Percentiles rank a stretch among this genome's conserved stretches.
Evolutionary conservation across 2,888 invertebrate species (phyloP).

Genomic region (Hydrotaea cyrtoneurina): DNA sequence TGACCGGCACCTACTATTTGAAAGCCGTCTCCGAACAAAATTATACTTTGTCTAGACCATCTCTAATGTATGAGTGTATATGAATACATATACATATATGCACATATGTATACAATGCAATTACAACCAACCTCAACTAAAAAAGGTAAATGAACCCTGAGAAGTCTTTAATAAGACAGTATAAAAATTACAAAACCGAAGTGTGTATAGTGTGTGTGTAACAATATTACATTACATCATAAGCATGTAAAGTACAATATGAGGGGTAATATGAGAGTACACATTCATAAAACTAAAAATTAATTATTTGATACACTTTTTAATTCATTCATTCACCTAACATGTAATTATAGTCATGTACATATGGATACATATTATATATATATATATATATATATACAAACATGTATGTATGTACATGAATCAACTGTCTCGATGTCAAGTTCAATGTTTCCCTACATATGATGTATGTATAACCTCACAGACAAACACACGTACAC

Average conservation of each 20-base stretch:
- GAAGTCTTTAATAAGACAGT: conserved; percentile 15
- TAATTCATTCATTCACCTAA: neutral
- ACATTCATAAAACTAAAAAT: neutral
- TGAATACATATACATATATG: neutral
- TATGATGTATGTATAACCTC: no score
- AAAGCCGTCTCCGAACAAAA: no score
- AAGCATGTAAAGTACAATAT: neutral
- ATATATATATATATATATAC: neutral
- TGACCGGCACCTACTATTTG: no score
- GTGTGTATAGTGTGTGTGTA: neutral
- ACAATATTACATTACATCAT: conserved; percentile 28
- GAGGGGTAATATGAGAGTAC: conserved; percentile 15
- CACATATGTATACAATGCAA: neutral
- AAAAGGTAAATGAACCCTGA: conserved; percentile 26
- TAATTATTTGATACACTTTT: conserved; percentile 26
- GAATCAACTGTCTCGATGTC: conserved; percentile 42
- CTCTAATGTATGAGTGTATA: no score
- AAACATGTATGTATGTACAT: neutral
- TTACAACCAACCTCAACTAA: neutral
- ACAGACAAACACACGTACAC: neutral
- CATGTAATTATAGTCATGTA: neutral
- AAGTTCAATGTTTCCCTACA: conserved; percentile 64
- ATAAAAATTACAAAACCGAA: conserved; percentile 4
- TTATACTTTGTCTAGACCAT: no score
- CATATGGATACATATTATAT: neutral